Evolutionary conservation across 2,797 vertebrate species (phyloP).

Genomic region (Peromyscus melanophrys): DNA sequence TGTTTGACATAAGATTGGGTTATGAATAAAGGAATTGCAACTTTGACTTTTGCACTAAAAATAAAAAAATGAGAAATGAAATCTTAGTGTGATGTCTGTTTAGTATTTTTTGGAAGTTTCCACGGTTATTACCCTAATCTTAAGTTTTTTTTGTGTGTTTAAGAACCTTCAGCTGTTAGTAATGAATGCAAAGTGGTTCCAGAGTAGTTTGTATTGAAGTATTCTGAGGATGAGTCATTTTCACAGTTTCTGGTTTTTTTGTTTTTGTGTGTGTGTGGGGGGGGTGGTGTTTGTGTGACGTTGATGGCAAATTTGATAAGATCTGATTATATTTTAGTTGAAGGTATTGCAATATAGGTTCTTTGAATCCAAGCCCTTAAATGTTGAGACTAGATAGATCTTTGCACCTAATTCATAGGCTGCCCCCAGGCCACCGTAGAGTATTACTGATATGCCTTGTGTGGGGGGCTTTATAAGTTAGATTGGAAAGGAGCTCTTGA

Average conservation of each 20-base stretch:
- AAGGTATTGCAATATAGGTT: neutral
- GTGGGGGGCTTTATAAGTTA: neutral
- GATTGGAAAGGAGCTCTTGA: neutral
- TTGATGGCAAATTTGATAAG: neutral
- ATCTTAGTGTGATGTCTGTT: neutral
- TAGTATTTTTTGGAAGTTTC: neutral
- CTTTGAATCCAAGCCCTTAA: neutral
- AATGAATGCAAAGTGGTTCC: neutral
- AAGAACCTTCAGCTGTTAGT: neutral
- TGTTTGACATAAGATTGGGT: constrained; percentile 1
- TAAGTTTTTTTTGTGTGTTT: neutral
- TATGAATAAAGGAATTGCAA: constrained; percentile 31
- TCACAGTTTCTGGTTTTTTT: neutral
- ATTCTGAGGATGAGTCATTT: neutral
- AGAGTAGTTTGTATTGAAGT: neutral
- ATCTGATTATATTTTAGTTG: constrained; percentile 31
- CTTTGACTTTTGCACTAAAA: constrained; percentile 12
- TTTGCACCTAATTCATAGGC: neutral
- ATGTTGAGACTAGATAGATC: neutral
- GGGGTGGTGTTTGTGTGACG: neutral
- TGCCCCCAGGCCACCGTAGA: neutral
- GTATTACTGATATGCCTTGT: neutral
- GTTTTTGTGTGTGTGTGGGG: too few relatives aligned
- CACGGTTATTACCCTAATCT: neutral
- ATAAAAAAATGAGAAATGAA: neutral